Percentiles rank a stretch among this genome's conserved stretches.
Evolutionary conservation across 2,888 invertebrate genomes (phyloP).

Genomic region (Mechanitis mazaeus): DNA sequence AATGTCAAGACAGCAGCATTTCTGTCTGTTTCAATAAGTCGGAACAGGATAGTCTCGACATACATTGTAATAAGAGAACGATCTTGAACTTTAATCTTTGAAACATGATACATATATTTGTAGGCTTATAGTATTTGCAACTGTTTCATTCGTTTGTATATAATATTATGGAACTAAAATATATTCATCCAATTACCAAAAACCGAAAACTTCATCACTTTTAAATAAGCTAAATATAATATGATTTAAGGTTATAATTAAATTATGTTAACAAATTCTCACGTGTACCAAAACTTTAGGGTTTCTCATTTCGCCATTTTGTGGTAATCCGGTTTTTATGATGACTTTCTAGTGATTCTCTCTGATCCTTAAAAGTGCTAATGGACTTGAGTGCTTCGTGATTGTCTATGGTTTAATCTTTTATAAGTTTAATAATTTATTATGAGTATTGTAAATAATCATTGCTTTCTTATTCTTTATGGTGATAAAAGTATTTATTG

Average conservation of each 20-base stretch:
- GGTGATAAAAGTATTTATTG: slow-evolving; percentile 1
- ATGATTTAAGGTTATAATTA: too few relatives aligned
- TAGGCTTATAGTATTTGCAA: slow-evolving; percentile 11
- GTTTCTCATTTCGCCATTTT: slow-evolving; percentile 42
- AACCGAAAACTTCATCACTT: too few relatives aligned
- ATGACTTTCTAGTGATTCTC: slow-evolving; percentile 71
- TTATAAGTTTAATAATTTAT: slow-evolving; percentile 18
- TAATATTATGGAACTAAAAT: too few relatives aligned
- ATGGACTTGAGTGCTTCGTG: slow-evolving; percentile 40
- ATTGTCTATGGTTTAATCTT: slow-evolving; percentile 36
- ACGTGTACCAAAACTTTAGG: slow-evolving; percentile 30
- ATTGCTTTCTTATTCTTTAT: slow-evolving; percentile 1
- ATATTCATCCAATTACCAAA: too few relatives aligned
- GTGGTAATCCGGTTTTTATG: slow-evolving; percentile 59
- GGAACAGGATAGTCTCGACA: slow-evolving; percentile 9
- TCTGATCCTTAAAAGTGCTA: slow-evolving; percentile 64
- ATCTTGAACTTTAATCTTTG: slow-evolving; percentile 32
- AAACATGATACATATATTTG: slow-evolving; percentile 19
- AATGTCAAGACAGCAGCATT: neutral
- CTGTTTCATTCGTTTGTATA: too few relatives aligned
- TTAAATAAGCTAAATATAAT: too few relatives aligned
- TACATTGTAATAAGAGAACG: slow-evolving; percentile 15
- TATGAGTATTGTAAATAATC: neutral
- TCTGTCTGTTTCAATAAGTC: slow-evolving; percentile 2
- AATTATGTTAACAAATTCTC: slow-evolving; percentile 15